Evolutionary conservation across 2,797 vertebrate species (phyloP).

Genomic region (Clamator glandarius): DNA sequence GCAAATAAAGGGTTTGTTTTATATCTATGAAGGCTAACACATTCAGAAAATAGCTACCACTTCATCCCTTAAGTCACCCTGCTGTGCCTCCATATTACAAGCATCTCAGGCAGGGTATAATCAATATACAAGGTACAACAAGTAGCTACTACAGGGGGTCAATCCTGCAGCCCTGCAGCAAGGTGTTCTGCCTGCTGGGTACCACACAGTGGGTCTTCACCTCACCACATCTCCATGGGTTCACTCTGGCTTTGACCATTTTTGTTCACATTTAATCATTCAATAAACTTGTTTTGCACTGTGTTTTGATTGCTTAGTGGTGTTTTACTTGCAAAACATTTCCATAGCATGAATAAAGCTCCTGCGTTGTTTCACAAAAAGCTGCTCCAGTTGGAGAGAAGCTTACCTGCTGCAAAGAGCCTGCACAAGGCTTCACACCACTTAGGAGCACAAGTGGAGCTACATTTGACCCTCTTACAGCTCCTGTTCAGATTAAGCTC

Average conservation of each 20-base stretch:
- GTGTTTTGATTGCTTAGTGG: fast-evolving
- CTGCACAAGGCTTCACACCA: background rate
- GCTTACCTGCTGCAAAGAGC: background rate
- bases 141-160: fast-evolving
- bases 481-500: background rate
- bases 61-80: background rate
- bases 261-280: background rate
- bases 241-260: fast-evolving
- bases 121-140: background rate
- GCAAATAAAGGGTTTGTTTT: slow-evolving; percentile 46
- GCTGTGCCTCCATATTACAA: background rate
- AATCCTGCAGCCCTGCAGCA: background rate
- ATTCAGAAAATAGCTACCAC: background rate
- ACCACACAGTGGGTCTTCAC: background rate
- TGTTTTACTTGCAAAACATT: background rate
- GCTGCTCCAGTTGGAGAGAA: background rate
- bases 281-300: background rate
- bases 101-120: background rate
- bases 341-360: background rate
- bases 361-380: background rate
- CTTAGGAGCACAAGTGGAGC: background rate
- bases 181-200: background rate
- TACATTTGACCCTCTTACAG: background rate
- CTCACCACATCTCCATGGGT: background rate
- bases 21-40: background rate